Evolutionary conservation across 1,140 invertebrate genomes (phyloP).

Genomic region (Cotesia glomerata): DNA sequence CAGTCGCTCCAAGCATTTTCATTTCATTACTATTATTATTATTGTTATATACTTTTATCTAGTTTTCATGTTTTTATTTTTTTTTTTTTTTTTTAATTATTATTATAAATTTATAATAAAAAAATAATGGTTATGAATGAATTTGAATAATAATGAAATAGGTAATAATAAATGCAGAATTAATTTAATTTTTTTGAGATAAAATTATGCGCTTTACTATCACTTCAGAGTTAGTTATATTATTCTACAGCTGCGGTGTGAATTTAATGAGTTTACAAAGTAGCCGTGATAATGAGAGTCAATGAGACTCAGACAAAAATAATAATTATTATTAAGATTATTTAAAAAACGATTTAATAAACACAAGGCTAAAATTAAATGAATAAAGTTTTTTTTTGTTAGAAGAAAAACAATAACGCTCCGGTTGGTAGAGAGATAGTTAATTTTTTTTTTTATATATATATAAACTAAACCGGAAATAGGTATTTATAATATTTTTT

Average conservation of each 20-base stretch:
- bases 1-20: too few species aligned
- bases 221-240: slow-evolving; percentile 5
- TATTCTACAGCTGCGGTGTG: slow-evolving; percentile 27
- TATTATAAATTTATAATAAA: neutral
- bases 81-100: neutral
- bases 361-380: too few species aligned
- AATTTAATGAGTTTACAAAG: slow-evolving; percentile 26
- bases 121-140: slow-evolving; percentile 10
- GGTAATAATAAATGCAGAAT: slow-evolving; percentile 24
- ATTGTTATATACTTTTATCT: too few species aligned
- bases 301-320: slow-evolving; percentile 30
- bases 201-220: slow-evolving; percentile 20
- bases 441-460: slow-evolving; percentile 17
- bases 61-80: neutral
- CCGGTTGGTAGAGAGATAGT: slow-evolving; percentile 5
- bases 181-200: slow-evolving; percentile 30
- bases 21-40: too few species aligned
- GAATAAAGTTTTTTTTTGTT: too few species aligned
- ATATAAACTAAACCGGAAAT: too few species aligned
- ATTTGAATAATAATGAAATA: neutral
- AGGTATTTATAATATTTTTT: too few species aligned
- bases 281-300: slow-evolving; percentile 27
- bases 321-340: slow-evolving; percentile 23
- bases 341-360: neutral
- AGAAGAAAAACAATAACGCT: too few species aligned